These are phyloP conservation scores for Barnardius zonarius DNA, from an alignment of 2,113 vertebrate genomes.

Conservation along the genomic window DNA sequence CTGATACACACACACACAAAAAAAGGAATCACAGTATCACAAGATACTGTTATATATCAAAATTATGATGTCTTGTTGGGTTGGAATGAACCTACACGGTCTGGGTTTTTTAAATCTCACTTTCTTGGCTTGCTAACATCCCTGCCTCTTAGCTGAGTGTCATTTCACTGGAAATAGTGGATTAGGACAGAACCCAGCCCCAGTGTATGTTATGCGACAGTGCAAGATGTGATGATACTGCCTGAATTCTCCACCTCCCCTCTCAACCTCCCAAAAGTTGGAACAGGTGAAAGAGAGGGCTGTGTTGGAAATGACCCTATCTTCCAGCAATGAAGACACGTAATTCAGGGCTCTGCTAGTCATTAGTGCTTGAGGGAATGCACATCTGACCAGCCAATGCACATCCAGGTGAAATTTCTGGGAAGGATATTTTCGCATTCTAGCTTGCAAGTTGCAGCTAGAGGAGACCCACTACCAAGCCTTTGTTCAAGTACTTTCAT, in stretches of 20 bases:
- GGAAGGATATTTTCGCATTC: not conserved
- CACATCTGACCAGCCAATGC: not conserved
- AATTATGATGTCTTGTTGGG: not conserved
- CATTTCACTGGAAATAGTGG: not conserved
- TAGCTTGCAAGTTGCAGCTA: not conserved
- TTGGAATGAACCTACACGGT: not conserved
- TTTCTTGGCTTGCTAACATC: not conserved
- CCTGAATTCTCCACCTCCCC: not conserved
- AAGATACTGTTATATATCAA: not conserved
- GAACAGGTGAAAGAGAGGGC: not conserved
- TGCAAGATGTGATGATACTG: not conserved
- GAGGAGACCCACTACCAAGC: not conserved
- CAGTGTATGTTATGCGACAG: not conserved
- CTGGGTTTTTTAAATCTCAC: not conserved
- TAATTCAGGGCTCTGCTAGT: not conserved
- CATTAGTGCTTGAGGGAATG: not conserved
- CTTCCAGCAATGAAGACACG: not conserved
- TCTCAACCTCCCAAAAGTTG: not conserved
- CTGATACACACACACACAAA: not conserved
- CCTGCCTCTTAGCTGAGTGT: not conserved
- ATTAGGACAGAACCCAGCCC: not conserved
- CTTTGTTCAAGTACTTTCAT: conserved; percentile 25
- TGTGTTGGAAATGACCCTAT: not conserved
- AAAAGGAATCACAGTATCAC: not conserved
- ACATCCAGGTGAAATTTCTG: not conserved